These are phyloP conservation scores for Selenia dentaria DNA, from an alignment of 2,888 invertebrate species.

Conservation along the genomic window DNA sequence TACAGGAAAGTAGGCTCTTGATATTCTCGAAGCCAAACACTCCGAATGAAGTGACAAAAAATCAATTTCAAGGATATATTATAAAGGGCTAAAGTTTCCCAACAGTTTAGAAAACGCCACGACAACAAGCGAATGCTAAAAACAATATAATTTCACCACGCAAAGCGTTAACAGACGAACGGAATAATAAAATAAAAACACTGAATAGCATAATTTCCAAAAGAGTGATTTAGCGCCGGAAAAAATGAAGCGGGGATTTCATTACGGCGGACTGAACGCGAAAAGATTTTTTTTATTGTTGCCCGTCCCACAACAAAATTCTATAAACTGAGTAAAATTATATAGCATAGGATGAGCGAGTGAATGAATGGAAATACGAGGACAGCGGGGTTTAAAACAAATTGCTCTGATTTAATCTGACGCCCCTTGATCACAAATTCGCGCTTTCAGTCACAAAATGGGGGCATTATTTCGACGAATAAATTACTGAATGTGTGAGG, in stretches of 20 bases:
- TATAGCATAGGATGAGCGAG: conserved; percentile 38
- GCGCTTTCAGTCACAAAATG: conserved; percentile 17
- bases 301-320: conserved; percentile 31
- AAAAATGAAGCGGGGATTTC: conserved; percentile 27
- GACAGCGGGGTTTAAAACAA: conserved; percentile 23
- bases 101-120: too few relatives aligned
- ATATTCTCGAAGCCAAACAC: too few relatives aligned
- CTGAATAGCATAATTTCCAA: conserved; percentile 26
- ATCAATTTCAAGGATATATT: conserved; percentile 4
- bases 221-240: conserved; percentile 24
- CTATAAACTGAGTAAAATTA: conserved; percentile 40
- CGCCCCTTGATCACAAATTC: conserved; percentile 23
- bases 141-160: not conserved
- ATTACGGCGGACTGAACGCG: conserved; percentile 26
- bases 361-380: conserved; percentile 26
- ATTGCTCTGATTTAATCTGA: conserved; percentile 32
- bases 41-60: conserved; percentile 3
- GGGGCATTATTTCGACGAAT: conserved; percentile 16
- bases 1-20: too few relatives aligned
- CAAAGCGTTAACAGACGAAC: conserved; percentile 5
- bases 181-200: conserved; percentile 18
- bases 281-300: conserved; percentile 37
- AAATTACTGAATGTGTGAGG: conserved; percentile 17
- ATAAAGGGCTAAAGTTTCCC: too few relatives aligned
- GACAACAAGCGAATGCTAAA: too few relatives aligned